These are phyloP conservation scores for Embiotoca jacksoni DNA, from an alignment of 2,113 vertebrate genomes.

Conservation along the genomic window DNA sequence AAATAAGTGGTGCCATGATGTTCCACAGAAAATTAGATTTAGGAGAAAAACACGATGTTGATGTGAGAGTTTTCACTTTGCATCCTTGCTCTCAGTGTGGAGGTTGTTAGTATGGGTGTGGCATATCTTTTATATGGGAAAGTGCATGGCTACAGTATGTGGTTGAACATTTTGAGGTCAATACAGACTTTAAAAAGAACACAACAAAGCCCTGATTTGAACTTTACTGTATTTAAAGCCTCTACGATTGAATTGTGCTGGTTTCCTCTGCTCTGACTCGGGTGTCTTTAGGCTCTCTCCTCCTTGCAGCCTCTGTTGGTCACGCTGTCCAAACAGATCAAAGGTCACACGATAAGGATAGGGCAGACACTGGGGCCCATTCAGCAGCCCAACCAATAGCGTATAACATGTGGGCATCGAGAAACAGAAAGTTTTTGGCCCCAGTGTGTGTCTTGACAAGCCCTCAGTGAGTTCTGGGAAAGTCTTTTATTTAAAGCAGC, in stretches of 20 bases:
- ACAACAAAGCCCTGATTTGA: not conserved
- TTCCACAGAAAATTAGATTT: not conserved
- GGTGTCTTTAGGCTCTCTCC: conserved; percentile 33
- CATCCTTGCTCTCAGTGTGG: not conserved
- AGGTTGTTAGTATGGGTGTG: not conserved
- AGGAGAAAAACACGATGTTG: too few species aligned
- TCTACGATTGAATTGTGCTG: conserved; percentile 2
- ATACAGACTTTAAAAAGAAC: not conserved
- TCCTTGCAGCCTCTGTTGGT: conserved; percentile 60
- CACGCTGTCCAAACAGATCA: conserved; percentile 84
- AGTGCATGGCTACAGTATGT: not conserved
- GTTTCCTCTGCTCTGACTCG: conserved; percentile 29
- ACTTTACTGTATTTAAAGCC: not conserved
- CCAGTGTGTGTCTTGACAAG: conserved; percentile 56
- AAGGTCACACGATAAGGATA: conserved; percentile 82
- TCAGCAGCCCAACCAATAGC: conserved; percentile 58
- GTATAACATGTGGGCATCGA: conserved; percentile 69
- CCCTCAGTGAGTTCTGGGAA: conserved; percentile 32
- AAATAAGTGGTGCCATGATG: not conserved
- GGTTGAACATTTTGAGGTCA: not conserved
- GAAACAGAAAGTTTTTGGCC: conserved; percentile 27
- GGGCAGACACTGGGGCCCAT: conserved; percentile 74
- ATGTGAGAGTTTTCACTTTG: not conserved
- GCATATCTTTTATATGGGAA: not conserved
- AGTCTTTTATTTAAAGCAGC: conserved; percentile 31